Evolutionary conservation across 2,797 vertebrate genomes (phyloP).

Genomic region (Hyperoplus lanceolatus): DNA sequence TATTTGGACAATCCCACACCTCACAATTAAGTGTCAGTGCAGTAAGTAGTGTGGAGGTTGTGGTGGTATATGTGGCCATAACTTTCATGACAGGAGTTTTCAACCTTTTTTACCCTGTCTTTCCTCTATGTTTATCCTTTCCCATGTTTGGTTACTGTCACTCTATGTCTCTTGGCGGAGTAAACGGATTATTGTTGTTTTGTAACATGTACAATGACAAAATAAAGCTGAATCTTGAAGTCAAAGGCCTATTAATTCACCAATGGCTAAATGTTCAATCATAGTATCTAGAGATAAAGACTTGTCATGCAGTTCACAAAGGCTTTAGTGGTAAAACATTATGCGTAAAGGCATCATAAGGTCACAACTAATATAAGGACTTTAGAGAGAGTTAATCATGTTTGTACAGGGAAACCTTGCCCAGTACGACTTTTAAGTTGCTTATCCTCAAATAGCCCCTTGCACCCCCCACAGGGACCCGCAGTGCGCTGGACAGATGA

Average conservation of each 20-base stretch:
- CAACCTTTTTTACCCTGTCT: too few relatives aligned
- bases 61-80: too few relatives aligned
- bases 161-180: too few relatives aligned
- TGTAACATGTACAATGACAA: too few relatives aligned
- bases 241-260: not conserved
- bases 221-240: too few relatives aligned
- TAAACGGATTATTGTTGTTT: too few relatives aligned
- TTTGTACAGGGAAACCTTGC: slow-evolving; percentile 42
- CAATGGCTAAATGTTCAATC: not conserved
- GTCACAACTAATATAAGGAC: slow-evolving; percentile 6
- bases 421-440: slow-evolving; percentile 33
- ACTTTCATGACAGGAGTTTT: too few relatives aligned
- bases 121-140: too few relatives aligned
- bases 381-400: slow-evolving; percentile 23
- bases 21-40: too few relatives aligned
- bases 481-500: slow-evolving; percentile 67
- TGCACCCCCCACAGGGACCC: slow-evolving; percentile 56
- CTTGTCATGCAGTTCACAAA: not conserved
- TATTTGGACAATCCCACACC: too few relatives aligned
- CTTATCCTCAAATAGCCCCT: slow-evolving; percentile 51
- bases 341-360: slow-evolving; percentile 2
- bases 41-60: too few relatives aligned
- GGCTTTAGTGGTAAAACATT: slow-evolving; percentile 4
- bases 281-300: not conserved
- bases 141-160: too few relatives aligned